phyloP scores from a whole-genome alignment of 1,140 invertebrate genomes.

The Drosophila willistoni region DNA sequence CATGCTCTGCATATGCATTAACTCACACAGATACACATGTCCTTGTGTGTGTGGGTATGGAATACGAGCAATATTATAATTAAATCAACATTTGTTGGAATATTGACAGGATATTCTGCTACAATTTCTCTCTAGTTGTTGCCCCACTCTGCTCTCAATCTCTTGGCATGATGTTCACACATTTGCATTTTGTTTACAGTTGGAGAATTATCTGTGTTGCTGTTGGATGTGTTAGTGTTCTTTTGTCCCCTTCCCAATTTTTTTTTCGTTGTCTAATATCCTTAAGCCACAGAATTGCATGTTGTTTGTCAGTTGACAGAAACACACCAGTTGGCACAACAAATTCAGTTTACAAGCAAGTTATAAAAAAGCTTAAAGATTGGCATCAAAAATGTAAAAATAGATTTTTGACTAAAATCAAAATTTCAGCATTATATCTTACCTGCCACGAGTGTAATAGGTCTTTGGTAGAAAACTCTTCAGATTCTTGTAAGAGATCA shows the following conservation, averaged over 20 bases:
- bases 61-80: slow-evolving; percentile 33
- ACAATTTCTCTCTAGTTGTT: background rate
- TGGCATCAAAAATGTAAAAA: slow-evolving; percentile 5
- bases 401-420: background rate
- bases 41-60: background rate
- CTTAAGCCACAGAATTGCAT: slow-evolving; percentile 52
- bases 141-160: background rate
- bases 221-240: slow-evolving; percentile 39
- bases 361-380: background rate
- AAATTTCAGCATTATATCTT: slow-evolving; percentile 25
- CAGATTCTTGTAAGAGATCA: slow-evolving; percentile 85
- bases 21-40: slow-evolving; percentile 16
- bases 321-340: slow-evolving; percentile 62
- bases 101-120: slow-evolving; percentile 28
- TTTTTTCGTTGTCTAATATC: slow-evolving; percentile 50
- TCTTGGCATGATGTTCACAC: slow-evolving; percentile 21
- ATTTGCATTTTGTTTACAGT: slow-evolving; percentile 76
- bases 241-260: slow-evolving; percentile 15
- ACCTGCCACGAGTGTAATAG: slow-evolving; percentile 83
- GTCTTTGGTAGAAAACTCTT: slow-evolving; percentile 84
- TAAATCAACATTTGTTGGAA: slow-evolving; percentile 56
- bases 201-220: slow-evolving; percentile 36
- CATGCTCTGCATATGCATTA: slow-evolving; percentile 34
- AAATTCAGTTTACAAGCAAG: slow-evolving; percentile 30
- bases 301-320: slow-evolving; percentile 13